A percentile compares a stretch with the other conserved stretches of the same genome.
Evolutionary conservation across 2,888 invertebrate species (phyloP).

Genomic region (Ptychoptera albimana): DNA sequence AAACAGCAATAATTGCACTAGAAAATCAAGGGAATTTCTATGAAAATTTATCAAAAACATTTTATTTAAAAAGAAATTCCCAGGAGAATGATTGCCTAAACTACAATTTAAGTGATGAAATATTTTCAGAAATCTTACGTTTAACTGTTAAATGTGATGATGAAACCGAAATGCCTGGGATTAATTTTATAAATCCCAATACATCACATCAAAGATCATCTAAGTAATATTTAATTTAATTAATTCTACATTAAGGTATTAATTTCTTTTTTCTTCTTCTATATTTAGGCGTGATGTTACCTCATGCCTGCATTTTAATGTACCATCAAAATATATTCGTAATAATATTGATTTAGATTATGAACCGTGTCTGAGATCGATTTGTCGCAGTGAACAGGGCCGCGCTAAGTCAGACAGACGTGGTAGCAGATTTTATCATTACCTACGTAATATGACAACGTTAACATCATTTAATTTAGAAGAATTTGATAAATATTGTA

Average conservation of each 20-base stretch:
- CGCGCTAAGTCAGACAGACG: constrained; percentile 41
- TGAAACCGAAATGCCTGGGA: too few relatives aligned
- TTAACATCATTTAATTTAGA: constrained; percentile 35
- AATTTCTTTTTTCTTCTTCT: constrained; percentile 10
- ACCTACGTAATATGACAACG: constrained; percentile 40
- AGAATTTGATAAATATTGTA: constrained; percentile 33
- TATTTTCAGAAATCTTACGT: constrained; percentile 9
- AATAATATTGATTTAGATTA: constrained; percentile 50
- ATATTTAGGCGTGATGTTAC: constrained; percentile 37
- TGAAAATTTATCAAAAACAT: constrained; percentile 24
- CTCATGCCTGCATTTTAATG: constrained; percentile 29
- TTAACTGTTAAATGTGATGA: too few relatives aligned
- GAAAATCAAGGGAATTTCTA: constrained; percentile 32
- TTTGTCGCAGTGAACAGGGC: constrained; percentile 49
- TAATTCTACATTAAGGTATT: background rate
- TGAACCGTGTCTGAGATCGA: constrained; percentile 47
- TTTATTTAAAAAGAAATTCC: constrained; percentile 17
- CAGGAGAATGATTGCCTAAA: constrained; percentile 18
- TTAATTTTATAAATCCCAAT: too few relatives aligned
- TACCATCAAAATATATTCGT: constrained; percentile 25
- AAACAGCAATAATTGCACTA: constrained; percentile 22
- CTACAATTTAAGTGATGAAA: constrained; percentile 19
- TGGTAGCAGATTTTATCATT: constrained; percentile 62
- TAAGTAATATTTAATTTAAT: too few relatives aligned
- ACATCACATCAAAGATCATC: too few relatives aligned